Base-by-base conservation (phyloP, 1,140 invertebrate genomes). In the Lucilia sericata region DNA sequence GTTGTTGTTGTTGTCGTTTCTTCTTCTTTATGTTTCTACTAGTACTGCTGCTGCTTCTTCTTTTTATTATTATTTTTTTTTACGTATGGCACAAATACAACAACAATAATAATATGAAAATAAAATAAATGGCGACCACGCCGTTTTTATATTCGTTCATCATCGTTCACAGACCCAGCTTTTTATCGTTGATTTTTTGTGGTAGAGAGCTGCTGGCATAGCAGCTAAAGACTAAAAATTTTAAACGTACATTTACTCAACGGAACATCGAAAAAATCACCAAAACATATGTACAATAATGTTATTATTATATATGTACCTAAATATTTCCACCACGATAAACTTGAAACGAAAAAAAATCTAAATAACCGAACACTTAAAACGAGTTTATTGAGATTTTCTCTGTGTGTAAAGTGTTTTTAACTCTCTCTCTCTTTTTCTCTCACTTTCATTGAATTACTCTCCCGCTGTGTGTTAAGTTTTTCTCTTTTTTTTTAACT, bases 161-260 rank as follows among this genome's bases (percentile, higher is more conserved):
- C 76, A 51, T 80, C 76, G 76, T 80, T 51, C 42, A 51, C 76
- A 80, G 76, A 25, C 42, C 65, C 76, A 80, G 76, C 42, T 51
- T 80, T 60, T 80, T 80, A 51, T 80, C 76, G 76, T 80, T 80
- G 76, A 80, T 19, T 80, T 49, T 80, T 49, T 80, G 47, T 30
- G 25, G 25, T 80, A 80, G 76, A 80, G 76, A 80, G 65, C 76
- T 47, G 76, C 76, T 80, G 76, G 75, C 75, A 78, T 78, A 80
- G 76, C 76, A 80, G 76, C 76, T 49, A 80, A 80, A 80, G 76
- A 80, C 76, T 80, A 80, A 80, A 80, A 80, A 49, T 80, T 80
- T 49, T 80, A 49, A 80, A 47, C 76, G 76, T 80, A 49, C 76
- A 34, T 80, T 80, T 49, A 49, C 76, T 80, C 76, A 80, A 21